phyloP scores from a whole-genome alignment of 2,113 vertebrate species.

The Ginglymostoma cirratum region DNA sequence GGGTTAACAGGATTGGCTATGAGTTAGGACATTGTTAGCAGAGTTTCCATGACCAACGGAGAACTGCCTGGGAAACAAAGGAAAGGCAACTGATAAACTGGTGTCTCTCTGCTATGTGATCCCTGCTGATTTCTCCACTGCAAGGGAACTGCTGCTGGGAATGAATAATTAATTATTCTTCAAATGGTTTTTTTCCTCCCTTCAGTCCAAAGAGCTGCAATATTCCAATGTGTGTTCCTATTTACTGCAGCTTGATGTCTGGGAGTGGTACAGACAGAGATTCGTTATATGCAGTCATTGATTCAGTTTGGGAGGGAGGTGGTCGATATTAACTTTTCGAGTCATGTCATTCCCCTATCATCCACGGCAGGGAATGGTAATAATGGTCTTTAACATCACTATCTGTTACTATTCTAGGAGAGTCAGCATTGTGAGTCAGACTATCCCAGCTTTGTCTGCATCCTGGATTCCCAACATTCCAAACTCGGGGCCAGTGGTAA shows the following conservation, averaged over 20 bases:
- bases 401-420: background rate
- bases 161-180: constrained; percentile 13
- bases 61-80: background rate
- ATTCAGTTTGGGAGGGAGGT: background rate
- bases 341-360: too few species aligned
- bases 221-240: background rate
- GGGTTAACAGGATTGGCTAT: background rate
- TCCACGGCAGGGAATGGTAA: too few species aligned
- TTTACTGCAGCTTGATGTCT: background rate
- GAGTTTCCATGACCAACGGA: background rate
- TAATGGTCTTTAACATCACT: background rate
- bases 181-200: background rate
- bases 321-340: too few species aligned
- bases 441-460: background rate
- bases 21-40: background rate
- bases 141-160: background rate
- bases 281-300: background rate
- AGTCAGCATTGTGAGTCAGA: background rate
- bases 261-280: background rate
- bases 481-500: background rate
- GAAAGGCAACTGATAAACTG: background rate
- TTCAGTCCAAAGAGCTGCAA: background rate
- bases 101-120: background rate
- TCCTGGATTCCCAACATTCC: background rate
- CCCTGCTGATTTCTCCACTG: background rate